These are phyloP conservation scores for Pelobates fuscus DNA, from an alignment of 2,113 vertebrate genomes.

Conservation along the genomic window DNA sequence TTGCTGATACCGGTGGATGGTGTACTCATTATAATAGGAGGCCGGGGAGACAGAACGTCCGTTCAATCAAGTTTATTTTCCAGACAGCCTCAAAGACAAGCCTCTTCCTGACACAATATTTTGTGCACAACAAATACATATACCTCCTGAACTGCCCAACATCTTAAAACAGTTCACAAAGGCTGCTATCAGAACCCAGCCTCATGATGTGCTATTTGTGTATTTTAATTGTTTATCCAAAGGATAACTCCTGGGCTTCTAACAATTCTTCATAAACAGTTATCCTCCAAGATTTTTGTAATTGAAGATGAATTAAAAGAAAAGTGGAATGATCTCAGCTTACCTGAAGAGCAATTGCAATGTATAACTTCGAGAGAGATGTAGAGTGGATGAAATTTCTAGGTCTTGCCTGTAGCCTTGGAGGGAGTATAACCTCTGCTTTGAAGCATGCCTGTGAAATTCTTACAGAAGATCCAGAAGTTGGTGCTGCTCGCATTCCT, in stretches of 20 bases:
- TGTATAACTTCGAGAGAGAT: slow-evolving; percentile 56
- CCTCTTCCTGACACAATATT: slow-evolving; percentile 83
- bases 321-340: slow-evolving; percentile 78
- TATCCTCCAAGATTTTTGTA: slow-evolving; percentile 61
- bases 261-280: slow-evolving; percentile 84
- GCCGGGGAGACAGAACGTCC: too few species aligned
- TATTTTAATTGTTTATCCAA: slow-evolving; percentile 84
- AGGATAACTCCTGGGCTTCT: slow-evolving; percentile 84
- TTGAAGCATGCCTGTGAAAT: slow-evolving; percentile 84
- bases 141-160: slow-evolving; percentile 82
- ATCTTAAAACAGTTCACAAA: slow-evolving; percentile 92
- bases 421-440: slow-evolving; percentile 72
- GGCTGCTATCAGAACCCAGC: slow-evolving; percentile 89
- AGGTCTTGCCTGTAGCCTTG: slow-evolving; percentile 82
- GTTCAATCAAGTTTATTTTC: too few species aligned
- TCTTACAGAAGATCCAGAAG: slow-evolving; percentile 79
- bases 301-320: slow-evolving; percentile 64
- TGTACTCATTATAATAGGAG: too few species aligned
- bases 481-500: slow-evolving; percentile 73
- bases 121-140: slow-evolving; percentile 89
- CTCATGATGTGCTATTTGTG: slow-evolving; percentile 76
- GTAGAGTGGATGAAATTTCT: slow-evolving; percentile 85
- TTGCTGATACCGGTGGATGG: too few species aligned
- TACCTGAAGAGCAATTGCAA: slow-evolving; percentile 74
- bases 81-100: slow-evolving; percentile 64